Percentiles rank a stretch among this genome's conserved stretches.
phyloP scores from a whole-genome alignment of 2,888 invertebrate genomes.

The Galerucella calmariensis region DNA sequence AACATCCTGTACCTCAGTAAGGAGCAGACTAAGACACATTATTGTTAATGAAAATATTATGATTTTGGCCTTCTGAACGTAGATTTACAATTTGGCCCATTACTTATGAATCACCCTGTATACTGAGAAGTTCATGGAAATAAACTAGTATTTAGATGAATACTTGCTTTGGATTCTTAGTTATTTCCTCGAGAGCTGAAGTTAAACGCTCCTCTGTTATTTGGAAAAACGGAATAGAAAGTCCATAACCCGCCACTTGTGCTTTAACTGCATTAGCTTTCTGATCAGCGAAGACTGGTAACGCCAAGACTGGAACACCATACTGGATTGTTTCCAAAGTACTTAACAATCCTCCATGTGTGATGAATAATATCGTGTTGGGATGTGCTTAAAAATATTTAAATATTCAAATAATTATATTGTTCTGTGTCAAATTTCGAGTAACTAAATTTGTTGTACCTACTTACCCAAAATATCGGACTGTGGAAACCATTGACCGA shows the following conservation, averaged over 20 bases:
- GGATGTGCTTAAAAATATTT: constrained; percentile 62
- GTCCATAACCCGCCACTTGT: constrained; percentile 53
- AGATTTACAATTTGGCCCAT: too few relatives aligned
- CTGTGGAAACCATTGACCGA: constrained; percentile 58
- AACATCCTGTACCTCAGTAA: too few relatives aligned
- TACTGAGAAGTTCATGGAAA: not conserved
- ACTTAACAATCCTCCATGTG: constrained; percentile 71
- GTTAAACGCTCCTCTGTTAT: constrained; percentile 64
- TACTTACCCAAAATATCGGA: constrained; percentile 62
- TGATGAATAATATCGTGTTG: constrained; percentile 69
- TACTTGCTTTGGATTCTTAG: constrained; percentile 60
- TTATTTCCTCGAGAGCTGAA: constrained; percentile 61
- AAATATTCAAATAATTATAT: too few relatives aligned
- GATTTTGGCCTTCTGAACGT: too few relatives aligned
- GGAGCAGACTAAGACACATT: too few relatives aligned
- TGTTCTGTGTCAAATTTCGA: not conserved
- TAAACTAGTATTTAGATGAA: not conserved
- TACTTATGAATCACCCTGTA: too few relatives aligned
- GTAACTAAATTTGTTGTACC: too few relatives aligned
- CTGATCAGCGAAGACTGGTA: constrained; percentile 68
- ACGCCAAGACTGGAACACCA: constrained; percentile 66
- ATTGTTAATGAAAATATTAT: too few relatives aligned
- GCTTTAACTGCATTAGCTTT: constrained; percentile 64
- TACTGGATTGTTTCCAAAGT: constrained; percentile 68
- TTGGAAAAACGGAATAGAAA: constrained; percentile 60